phyloP scores from a whole-genome alignment of 2,888 invertebrate genomes.

The Eueremaeus valkanovi region DNA sequence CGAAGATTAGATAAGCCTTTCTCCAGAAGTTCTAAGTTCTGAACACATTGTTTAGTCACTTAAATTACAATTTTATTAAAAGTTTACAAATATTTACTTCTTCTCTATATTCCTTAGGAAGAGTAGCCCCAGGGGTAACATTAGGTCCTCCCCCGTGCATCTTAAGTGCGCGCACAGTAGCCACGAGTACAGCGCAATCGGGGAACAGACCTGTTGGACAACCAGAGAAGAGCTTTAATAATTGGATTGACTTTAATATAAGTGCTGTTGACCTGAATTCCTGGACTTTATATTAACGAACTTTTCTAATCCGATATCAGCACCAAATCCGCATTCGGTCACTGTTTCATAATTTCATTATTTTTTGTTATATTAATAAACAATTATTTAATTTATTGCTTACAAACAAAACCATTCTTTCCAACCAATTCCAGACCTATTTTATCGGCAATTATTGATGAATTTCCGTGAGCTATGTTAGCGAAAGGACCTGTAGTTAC shows the following conservation, averaged over 20 bases:
- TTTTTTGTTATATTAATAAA: no score
- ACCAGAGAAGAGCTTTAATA: no score
- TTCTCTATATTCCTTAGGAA: constrained; percentile 73
- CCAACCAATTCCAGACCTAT: constrained; percentile 91
- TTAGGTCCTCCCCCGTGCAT: constrained; percentile 98
- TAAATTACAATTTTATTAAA: constrained; percentile 11
- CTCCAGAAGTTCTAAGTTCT: constrained; percentile 76
- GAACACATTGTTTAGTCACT: constrained; percentile 44
- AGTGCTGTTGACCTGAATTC: constrained; percentile 73
- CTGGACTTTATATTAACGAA: constrained; percentile 96
- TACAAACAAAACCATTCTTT: constrained; percentile 73
- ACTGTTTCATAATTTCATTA: no score
- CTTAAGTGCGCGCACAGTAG: constrained; percentile 90
- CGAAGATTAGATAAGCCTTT: constrained; percentile 83
- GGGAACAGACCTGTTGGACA: constrained; percentile 59
- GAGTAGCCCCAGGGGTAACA: constrained; percentile 76
- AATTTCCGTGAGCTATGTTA: constrained; percentile 98
- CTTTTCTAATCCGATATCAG: constrained; percentile 98
- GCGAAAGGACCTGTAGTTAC: constrained; percentile 78
- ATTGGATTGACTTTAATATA: no score
- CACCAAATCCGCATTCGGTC: constrained; percentile 98
- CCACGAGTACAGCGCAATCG: constrained; percentile 84
- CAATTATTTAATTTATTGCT: no score
- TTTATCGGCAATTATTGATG: constrained; percentile 90
- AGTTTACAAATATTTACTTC: constrained; percentile 52